These are phyloP conservation scores for Leptarthrus brevirostris DNA, from an alignment of 2,888 invertebrate genomes.

Conservation along the genomic window DNA sequence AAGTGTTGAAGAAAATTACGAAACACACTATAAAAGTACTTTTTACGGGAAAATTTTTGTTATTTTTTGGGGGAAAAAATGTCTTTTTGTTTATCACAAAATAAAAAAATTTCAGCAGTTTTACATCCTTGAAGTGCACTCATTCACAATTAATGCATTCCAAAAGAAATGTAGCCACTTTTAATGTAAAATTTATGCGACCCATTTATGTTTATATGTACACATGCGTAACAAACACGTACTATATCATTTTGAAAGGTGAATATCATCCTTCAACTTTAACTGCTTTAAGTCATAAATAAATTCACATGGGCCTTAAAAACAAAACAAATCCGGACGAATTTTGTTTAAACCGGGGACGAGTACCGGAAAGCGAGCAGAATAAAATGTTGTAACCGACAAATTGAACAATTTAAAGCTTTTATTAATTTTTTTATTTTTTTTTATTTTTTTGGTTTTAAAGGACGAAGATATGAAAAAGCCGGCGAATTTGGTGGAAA, in stretches of 20 bases:
- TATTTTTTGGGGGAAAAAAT: background rate
- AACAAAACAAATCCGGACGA: background rate
- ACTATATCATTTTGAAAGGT: background rate
- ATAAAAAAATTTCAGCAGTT: background rate
- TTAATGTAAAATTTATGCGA: conserved; percentile 36
- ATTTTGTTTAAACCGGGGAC: background rate
- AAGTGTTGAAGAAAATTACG: background rate
- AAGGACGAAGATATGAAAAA: background rate
- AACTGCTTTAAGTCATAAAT: conserved; percentile 16
- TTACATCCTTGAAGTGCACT: conserved; percentile 4
- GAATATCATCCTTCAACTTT: background rate
- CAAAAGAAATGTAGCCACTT: background rate
- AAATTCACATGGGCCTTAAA: background rate
- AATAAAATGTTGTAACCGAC: conserved; percentile 5
- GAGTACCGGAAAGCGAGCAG: background rate
- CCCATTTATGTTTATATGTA: conserved; percentile 18
- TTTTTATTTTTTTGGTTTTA: background rate
- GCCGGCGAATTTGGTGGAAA: conserved; percentile 27
- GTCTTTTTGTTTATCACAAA: background rate
- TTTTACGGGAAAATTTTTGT: background rate
- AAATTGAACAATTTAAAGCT: background rate
- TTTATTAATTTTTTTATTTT: too few relatives aligned
- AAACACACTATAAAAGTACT: background rate
- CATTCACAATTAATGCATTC: conserved; percentile 4
- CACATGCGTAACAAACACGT: conserved; percentile 27